Evolutionary conservation across 2,797 vertebrate species (phyloP).

Genomic region (Chaetodon trifasciatus): DNA sequence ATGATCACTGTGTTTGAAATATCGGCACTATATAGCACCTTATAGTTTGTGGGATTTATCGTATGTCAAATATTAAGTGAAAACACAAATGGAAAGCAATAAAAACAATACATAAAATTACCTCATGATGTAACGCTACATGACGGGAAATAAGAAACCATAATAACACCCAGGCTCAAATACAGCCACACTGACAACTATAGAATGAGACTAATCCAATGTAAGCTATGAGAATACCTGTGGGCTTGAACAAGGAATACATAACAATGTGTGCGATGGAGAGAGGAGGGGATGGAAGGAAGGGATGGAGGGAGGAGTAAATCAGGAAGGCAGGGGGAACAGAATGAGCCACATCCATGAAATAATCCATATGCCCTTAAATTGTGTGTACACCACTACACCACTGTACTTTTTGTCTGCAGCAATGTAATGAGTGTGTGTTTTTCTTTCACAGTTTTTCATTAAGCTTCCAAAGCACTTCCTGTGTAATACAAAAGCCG

Average conservation of each 20-base stretch:
- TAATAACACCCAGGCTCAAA: not conserved
- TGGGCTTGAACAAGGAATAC: not conserved
- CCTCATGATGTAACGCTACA: not conserved
- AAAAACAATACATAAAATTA: conserved; percentile 7
- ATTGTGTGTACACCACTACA: no score
- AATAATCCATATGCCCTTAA: no score
- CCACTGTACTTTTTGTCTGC: no score
- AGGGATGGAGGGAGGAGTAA: not conserved
- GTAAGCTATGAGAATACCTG: not conserved
- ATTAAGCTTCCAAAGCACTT: not conserved
- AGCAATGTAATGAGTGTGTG: no score
- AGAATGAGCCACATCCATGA: not conserved
- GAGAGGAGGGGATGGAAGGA: not conserved
- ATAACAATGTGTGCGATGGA: not conserved
- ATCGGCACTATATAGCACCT: conserved; percentile 12
- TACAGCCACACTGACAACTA: not conserved
- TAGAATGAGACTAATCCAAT: not conserved
- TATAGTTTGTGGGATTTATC: conserved; percentile 11
- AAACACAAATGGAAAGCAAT: conserved; percentile 22
- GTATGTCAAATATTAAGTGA: conserved; percentile 13
- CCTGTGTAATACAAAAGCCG: not conserved
- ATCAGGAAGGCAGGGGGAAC: not conserved
- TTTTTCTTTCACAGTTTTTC: not conserved
- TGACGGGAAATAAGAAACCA: conserved; percentile 6
- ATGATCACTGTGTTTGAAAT: conserved; percentile 29